Evolutionary conservation across 2,797 vertebrate species (phyloP).

Genomic region (Helicolenus hilgendorfi): DNA sequence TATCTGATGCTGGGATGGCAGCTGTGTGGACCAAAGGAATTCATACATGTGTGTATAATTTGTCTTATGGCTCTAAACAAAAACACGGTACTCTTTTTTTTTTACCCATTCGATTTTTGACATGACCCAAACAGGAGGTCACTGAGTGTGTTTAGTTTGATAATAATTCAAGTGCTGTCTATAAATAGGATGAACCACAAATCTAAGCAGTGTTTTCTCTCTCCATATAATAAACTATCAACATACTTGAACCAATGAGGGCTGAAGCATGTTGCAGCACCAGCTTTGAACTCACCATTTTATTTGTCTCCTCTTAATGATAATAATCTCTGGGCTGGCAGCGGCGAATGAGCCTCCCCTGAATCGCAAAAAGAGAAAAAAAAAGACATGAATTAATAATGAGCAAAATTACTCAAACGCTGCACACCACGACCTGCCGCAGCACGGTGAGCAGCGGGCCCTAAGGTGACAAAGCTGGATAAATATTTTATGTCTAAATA

Average conservation of each 20-base stretch:
- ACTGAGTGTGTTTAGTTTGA: slow-evolving; percentile 41
- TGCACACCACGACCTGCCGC: slow-evolving; percentile 79
- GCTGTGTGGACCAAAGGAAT: slow-evolving; percentile 89
- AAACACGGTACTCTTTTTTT: slow-evolving; percentile 81
- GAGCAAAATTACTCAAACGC: slow-evolving; percentile 87
- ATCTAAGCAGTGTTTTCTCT: slow-evolving; percentile 27
- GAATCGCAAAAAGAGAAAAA: slow-evolving; percentile 72
- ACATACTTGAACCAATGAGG: slow-evolving; percentile 12
- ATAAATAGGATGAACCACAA: slow-evolving; percentile 30
- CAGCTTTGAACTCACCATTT: slow-evolving; percentile 68
- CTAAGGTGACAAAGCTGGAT: slow-evolving; percentile 85
- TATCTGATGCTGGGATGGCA: slow-evolving; percentile 88
- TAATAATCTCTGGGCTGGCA: slow-evolving; percentile 64
- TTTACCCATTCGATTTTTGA: slow-evolving; percentile 66
- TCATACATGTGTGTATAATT: slow-evolving; percentile 89
- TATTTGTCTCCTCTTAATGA: slow-evolving; percentile 75
- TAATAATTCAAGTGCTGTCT: slow-evolving; percentile 33
- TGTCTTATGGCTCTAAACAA: slow-evolving; percentile 84
- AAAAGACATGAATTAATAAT: slow-evolving; percentile 88
- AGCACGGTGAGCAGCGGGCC: slow-evolving; percentile 77
- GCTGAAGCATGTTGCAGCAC: slow-evolving; percentile 38
- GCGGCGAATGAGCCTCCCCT: slow-evolving; percentile 72
- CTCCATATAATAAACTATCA: slow-evolving; percentile 4
- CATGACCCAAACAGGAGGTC: slow-evolving; percentile 68
- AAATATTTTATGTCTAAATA: slow-evolving; percentile 90